Percentiles rank a stretch among this genome's conserved stretches.
These are phyloP conservation scores for Gastrophryne carolinensis DNA, from an alignment of 2,797 vertebrate species.

Conservation along the genomic window DNA sequence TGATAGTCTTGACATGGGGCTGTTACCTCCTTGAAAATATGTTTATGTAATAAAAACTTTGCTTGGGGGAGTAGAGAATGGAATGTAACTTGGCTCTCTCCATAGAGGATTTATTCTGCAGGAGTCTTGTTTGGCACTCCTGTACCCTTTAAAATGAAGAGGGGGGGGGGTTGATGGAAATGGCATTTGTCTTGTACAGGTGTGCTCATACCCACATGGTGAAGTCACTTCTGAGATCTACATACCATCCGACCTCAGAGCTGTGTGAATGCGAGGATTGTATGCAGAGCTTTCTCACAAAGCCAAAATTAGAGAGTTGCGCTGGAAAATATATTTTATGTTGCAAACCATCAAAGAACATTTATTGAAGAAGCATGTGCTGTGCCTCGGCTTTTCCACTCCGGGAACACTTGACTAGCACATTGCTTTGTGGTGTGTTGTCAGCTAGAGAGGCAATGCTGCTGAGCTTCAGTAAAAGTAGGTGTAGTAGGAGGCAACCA, in stretches of 20 bases:
- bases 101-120: constrained; percentile 14
- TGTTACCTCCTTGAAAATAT: constrained; percentile 37
- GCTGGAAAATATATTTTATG: neutral
- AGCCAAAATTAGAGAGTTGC: constrained; percentile 1
- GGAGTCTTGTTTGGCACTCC: constrained; percentile 24
- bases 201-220: constrained; percentile 11
- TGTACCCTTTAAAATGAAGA: neutral
- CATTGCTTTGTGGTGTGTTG: neutral
- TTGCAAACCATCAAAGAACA: constrained; percentile 1
- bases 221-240: neutral
- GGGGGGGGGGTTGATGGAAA: neutral
- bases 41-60: constrained; percentile 20
- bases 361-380: neutral
- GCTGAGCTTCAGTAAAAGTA: neutral
- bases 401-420: neutral
- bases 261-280: neutral
- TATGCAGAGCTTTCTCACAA: neutral
- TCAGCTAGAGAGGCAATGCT: neutral
- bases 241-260: neutral
- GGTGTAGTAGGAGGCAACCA: neutral
- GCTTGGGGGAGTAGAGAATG: constrained; percentile 39
- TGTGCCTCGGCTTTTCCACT: neutral
- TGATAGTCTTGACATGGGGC: constrained; percentile 2
- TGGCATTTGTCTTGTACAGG: constrained; percentile 6
- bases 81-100: constrained; percentile 37